Percentiles rank a stretch among this genome's conserved stretches.
Conservation (phyloP, 2,888 invertebrate genomes). For the Campopleginae sp. region DNA sequence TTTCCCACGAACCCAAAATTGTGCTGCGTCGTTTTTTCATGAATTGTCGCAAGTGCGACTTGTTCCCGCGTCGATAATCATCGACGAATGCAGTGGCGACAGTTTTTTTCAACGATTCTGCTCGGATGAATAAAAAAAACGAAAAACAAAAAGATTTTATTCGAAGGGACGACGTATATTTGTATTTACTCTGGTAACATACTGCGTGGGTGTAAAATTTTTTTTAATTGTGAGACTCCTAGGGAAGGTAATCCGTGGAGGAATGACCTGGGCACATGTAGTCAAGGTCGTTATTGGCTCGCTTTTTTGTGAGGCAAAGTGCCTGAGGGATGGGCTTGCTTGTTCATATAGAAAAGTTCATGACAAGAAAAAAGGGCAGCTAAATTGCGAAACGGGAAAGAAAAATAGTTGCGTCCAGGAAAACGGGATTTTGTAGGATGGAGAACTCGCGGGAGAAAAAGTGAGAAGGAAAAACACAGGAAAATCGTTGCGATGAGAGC, state of each 20-base stretch:
- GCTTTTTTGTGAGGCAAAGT: constrained; percentile 2
- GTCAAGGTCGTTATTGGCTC: constrained; percentile 46
- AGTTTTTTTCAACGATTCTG: neutral
- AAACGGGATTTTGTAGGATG: constrained; percentile 46
- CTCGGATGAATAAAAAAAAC: neutral
- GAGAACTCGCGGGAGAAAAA: constrained; percentile 29
- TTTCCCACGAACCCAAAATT: too few relatives aligned
- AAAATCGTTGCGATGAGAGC: constrained; percentile 68
- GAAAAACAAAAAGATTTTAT: constrained; percentile 5
- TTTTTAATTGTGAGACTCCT: constrained; percentile 3
- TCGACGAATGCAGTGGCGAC: neutral
- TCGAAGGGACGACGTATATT: neutral
- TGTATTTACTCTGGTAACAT: neutral
- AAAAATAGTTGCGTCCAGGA: constrained; percentile 38
- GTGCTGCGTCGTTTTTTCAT: too few relatives aligned
- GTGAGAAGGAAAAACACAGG: constrained; percentile 64
- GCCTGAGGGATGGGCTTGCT: constrained; percentile 54
- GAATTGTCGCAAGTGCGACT: neutral
- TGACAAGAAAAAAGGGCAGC: constrained; percentile 6
- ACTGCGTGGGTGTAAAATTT: neutral
- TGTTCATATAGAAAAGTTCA: constrained; percentile 39
- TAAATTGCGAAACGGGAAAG: constrained; percentile 38
- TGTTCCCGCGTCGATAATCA: neutral
- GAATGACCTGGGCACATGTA: neutral
- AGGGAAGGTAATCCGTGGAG: neutral